A percentile compares a stretch with the other conserved stretches of the same genome.
Conservation (phyloP, 1,140 invertebrate species). For the Elymnias hypermnestra region DNA sequence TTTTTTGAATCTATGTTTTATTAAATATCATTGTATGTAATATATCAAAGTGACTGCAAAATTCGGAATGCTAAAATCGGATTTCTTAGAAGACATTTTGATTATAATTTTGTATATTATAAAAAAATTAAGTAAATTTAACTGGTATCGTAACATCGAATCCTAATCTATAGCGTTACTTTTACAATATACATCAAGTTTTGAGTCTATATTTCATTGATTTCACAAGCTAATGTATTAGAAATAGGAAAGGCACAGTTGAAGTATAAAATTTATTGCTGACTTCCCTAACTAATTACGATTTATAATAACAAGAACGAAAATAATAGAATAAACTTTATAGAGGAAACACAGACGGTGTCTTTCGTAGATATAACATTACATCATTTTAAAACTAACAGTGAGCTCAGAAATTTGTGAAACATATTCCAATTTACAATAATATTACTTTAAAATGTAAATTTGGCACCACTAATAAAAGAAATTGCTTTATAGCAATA, state of each 20-base stretch:
- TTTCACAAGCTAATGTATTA: constrained; percentile 65
- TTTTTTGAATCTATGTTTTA: no score
- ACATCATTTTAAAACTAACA: neutral
- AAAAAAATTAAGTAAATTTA: constrained; percentile 17
- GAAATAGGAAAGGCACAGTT: constrained; percentile 75
- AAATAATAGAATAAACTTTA: constrained; percentile 33
- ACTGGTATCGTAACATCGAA: constrained; percentile 12
- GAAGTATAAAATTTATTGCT: constrained; percentile 76
- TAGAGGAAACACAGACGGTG: constrained; percentile 14
- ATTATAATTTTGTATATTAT: constrained; percentile 7
- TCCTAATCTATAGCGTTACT: constrained; percentile 28
- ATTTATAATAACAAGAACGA: constrained; percentile 36
- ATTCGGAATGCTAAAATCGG: constrained; percentile 7
- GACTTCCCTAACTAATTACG: constrained; percentile 65
- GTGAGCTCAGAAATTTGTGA: constrained; percentile 21
- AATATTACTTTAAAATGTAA: constrained; percentile 27
- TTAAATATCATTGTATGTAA: neutral
- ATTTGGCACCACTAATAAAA: constrained; percentile 56
- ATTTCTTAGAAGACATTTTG: no score
- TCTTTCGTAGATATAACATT: constrained; percentile 10
- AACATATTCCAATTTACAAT: constrained; percentile 9
- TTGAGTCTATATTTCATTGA: constrained; percentile 49
- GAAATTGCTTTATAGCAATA: constrained; percentile 25
- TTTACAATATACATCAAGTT: constrained; percentile 60
- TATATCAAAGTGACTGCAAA: neutral